Evolutionary conservation across 2,888 invertebrate genomes (phyloP), one percentile per base, ranked within the genome.

Genomic region (Drosophila birchii): DNA sequence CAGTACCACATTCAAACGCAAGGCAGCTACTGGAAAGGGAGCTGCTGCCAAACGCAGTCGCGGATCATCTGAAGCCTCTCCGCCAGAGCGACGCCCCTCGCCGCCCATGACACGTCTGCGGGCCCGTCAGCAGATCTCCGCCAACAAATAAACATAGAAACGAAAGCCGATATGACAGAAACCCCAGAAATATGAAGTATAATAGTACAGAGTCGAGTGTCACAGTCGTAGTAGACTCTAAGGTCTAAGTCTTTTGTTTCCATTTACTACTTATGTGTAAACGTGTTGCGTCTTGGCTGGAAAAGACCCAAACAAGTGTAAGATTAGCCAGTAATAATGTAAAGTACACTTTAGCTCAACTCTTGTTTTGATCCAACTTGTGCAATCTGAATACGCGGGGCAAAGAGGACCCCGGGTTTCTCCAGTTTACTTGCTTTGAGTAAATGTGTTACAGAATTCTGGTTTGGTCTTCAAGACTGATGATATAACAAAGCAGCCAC

Each of bases 391-490:
- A 49, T 41, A 49, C 41, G 9, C 5, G 34, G 47, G 11, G 18
- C 29, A 3, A 34, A 14, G 5, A 29, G 11, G 12, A 29, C 20
- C n/a, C 45, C 41, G 39, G 16, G 20, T 38, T 26, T 32, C 23
- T 14, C 11, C 53, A 41, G 47, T 43, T 72, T 67, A 77, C 57
- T 79, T 79, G 56, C 62, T 73, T 71, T 62, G 29, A 43, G 47
- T 53, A 51, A 55, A 26, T 12, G 39, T 29, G 39, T 49, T 44
- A 71, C 78, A 57, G 51, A 61, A 68, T 71, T 69, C 69, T 63
- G 63, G 78, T 79, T 72, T 88, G 86, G 85, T 85, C 89, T 89
- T 82, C 58, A 89, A 89, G 85, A 85, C 85, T 85, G 86, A 85
- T 73, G 86, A 89, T 73, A 57, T 56, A 78, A 66, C 80, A 80